These are phyloP conservation scores for Zeus faber DNA, from an alignment of 2,113 vertebrate genomes.

Conservation along the genomic window DNA sequence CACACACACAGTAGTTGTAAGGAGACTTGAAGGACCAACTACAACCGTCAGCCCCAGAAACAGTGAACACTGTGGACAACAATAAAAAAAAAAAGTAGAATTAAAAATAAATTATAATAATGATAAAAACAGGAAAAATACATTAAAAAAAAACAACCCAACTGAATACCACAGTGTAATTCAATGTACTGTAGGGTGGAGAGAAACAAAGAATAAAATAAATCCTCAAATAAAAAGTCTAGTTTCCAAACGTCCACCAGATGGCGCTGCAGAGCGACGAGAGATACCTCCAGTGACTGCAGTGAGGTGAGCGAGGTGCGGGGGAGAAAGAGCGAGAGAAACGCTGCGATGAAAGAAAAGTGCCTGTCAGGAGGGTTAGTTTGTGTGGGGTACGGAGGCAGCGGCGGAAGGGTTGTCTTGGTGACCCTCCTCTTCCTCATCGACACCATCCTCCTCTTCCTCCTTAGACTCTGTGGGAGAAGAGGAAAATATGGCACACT, in stretches of 20 bases:
- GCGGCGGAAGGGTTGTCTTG: slow-evolving; percentile 31
- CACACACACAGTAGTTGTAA: too few relatives aligned
- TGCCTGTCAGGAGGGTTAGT: slow-evolving; percentile 75
- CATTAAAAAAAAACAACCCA: too few relatives aligned
- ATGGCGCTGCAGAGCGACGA: slow-evolving; percentile 3
- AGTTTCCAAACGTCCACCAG: slow-evolving; percentile 11
- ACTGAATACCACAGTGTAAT: slow-evolving; percentile 1
- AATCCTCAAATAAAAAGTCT: background rate
- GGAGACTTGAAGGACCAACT: too few relatives aligned
- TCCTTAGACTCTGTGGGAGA: slow-evolving; percentile 82
- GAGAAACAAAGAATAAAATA: background rate
- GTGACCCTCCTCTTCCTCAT: slow-evolving; percentile 63
- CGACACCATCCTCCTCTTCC: slow-evolving; percentile 67
- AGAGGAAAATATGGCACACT: slow-evolving; percentile 60
- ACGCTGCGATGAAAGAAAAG: slow-evolving; percentile 63
- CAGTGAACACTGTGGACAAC: background rate
- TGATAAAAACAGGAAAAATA: too few relatives aligned
- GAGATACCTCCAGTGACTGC: background rate
- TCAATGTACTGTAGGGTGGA: background rate
- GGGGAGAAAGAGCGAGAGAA: background rate
- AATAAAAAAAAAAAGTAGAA: background rate
- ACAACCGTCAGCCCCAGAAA: too few relatives aligned
- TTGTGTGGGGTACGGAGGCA: slow-evolving; percentile 56
- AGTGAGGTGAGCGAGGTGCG: too few relatives aligned
- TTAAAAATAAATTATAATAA: too few relatives aligned